A percentile compares a stretch with the other conserved stretches of the same genome.
Conservation (phyloP, 2,113 vertebrate genomes). For the Pristiophorus japonicus region DNA sequence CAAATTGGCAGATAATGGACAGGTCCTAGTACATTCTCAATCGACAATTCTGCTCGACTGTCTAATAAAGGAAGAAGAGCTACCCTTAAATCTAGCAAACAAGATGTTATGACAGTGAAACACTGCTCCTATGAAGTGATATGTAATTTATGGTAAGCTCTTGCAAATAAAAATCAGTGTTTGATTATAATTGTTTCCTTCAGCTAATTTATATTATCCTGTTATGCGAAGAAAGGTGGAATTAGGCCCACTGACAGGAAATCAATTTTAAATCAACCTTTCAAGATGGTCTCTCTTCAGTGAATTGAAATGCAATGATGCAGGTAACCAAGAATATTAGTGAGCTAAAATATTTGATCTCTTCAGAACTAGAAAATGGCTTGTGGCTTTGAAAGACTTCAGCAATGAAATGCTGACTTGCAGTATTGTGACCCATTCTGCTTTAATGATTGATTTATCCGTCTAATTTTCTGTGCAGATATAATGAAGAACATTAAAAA, state of each 20-base stretch:
- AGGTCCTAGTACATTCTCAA: not conserved
- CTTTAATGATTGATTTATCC: not conserved
- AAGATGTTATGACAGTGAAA: not conserved
- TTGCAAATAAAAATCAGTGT: constrained; percentile 4
- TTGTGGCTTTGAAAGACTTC: not conserved
- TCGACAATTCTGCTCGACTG: not conserved
- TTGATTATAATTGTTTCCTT: not conserved
- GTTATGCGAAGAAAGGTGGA: not conserved
- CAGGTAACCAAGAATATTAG: constrained; percentile 5
- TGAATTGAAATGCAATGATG: not conserved
- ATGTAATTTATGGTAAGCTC: not conserved
- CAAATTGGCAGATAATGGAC: not conserved
- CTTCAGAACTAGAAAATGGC: not conserved
- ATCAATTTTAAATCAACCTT: constrained; percentile 19
- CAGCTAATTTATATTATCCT: constrained; percentile 18
- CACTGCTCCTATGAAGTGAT: not conserved
- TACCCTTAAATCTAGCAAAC: not conserved
- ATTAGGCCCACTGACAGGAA: not conserved
- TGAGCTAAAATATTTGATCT: not conserved
- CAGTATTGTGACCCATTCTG: not conserved
- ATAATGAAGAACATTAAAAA: not conserved
- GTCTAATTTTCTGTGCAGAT: not conserved
- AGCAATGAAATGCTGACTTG: not conserved
- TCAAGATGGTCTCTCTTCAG: not conserved
- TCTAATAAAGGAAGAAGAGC: not conserved